Percentiles rank a stretch among this genome's conserved stretches.
These are phyloP conservation scores for Glareola pratincola DNA, from an alignment of 2,113 vertebrate genomes.

Conservation along the genomic window DNA sequence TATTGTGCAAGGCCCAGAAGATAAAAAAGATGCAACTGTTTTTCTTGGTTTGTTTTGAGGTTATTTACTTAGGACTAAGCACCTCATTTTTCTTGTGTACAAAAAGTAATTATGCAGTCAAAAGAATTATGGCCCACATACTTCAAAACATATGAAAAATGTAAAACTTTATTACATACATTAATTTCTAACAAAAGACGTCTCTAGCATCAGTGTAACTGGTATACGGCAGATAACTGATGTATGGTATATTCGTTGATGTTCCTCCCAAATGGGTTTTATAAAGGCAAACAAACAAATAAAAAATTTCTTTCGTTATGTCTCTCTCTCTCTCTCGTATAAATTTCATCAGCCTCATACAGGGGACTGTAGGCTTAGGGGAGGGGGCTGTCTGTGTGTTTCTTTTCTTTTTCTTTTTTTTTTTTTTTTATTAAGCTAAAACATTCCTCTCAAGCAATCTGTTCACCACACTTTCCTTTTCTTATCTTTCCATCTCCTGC, in stretches of 20 bases:
- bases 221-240: slow-evolving; percentile 77
- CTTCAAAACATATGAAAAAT: slow-evolving; percentile 86
- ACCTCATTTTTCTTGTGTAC: slow-evolving; percentile 82
- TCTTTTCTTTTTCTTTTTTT: background rate
- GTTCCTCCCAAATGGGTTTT: slow-evolving; percentile 81
- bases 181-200: slow-evolving; percentile 83
- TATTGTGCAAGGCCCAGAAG: slow-evolving; percentile 64
- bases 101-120: slow-evolving; percentile 85
- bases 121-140: slow-evolving; percentile 81
- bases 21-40: slow-evolving; percentile 77
- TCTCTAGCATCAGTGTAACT: slow-evolving; percentile 75
- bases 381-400: background rate
- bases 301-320: slow-evolving; percentile 79
- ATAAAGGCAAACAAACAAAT: slow-evolving; percentile 80
- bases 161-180: slow-evolving; percentile 86
- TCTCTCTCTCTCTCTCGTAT: slow-evolving; percentile 64
- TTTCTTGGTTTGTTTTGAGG: slow-evolving; percentile 78
- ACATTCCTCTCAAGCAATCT: slow-evolving; percentile 33
- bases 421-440: slow-evolving; percentile 3
- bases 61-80: slow-evolving; percentile 83
- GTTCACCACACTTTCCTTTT: background rate
- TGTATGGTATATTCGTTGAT: slow-evolving; percentile 66
- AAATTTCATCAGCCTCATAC: slow-evolving; percentile 68
- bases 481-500: background rate
- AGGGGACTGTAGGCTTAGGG: background rate